A percentile compares a stretch with the other conserved stretches of the same genome.
These are phyloP conservation scores for Cheilosia vulpina DNA, from an alignment of 2,888 invertebrate genomes.

Conservation along the genomic window DNA sequence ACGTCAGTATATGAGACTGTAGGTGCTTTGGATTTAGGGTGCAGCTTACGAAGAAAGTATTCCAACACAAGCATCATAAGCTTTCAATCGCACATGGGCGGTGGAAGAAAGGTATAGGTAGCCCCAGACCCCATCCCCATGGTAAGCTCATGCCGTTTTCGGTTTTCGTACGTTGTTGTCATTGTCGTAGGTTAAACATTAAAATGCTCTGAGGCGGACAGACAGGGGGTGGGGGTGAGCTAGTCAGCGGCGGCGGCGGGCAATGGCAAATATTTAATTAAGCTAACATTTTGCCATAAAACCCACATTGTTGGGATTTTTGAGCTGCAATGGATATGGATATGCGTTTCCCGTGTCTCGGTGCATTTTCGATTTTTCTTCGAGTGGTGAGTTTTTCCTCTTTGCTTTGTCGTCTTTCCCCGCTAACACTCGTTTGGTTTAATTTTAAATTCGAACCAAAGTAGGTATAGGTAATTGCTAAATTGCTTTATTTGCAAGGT, in stretches of 20 bases:
- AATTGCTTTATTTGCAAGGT: conserved; percentile 67
- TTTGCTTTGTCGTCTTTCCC: neutral
- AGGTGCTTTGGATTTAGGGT: conserved; percentile 59
- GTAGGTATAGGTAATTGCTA: conserved; percentile 42
- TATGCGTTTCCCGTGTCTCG: conserved; percentile 47
- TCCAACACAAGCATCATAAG: conserved; percentile 20
- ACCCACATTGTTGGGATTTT: conserved; percentile 64
- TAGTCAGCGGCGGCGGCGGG: conserved; percentile 16
- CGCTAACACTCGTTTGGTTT: conserved; percentile 7
- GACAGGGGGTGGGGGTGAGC: neutral
- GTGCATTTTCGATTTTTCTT: conserved; percentile 53
- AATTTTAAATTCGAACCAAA: conserved; percentile 34
- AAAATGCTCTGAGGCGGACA: neutral
- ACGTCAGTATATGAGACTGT: conserved; percentile 47
- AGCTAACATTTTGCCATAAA: conserved; percentile 70
- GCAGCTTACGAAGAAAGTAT: conserved; percentile 53
- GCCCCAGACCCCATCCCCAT: neutral
- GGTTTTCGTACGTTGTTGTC: neutral
- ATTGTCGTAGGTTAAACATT: conserved; percentile 1
- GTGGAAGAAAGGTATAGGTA: conserved; percentile 9
- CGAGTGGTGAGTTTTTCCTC: too few species aligned
- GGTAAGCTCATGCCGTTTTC: conserved; percentile 20
- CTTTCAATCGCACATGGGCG: conserved; percentile 34
- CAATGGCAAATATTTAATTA: conserved; percentile 71
- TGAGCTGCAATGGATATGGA: conserved; percentile 71